Evolutionary conservation across 2,888 invertebrate species (phyloP), one percentile per base, ranked within the genome.

Genomic region (Megastigmus dorsalis): DNA sequence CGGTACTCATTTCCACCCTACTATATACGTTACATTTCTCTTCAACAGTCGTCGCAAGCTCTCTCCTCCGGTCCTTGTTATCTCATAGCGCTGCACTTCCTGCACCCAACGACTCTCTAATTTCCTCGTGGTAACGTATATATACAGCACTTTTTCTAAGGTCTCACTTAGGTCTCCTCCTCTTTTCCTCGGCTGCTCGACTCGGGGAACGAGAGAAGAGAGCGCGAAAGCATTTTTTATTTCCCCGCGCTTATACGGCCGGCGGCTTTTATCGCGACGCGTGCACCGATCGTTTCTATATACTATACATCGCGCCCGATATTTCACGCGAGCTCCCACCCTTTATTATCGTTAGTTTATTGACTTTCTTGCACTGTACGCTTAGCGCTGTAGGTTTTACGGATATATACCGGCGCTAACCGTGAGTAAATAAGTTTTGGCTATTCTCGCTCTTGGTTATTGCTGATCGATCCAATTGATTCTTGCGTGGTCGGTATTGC

Each of bases 71-170:
- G n/a, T n/a, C 28, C 71, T 72, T 52, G 65, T 75, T 66, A 71
- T 71, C 54, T 57, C 63, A 62, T 74, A 55, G 68, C 74, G 67
- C n/a, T n/a, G n/a, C 76, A 45, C 75, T 77, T 77, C 66, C 76
- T 74, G 73, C 63, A 67, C 66, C 76, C 70, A 74, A 62, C 75
- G 77, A 78, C 77, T 77, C 76, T 79, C 78, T 80, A 79, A 80
- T 80, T 79, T 79, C 78, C 76, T n/a, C 77, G 72, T 41, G 23
- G 10, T 18, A n/a, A 23, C 23, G 9, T 9, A 20, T 9, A 23
- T 20, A 10, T 15, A 43, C 28, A 41, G 18, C 60, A 15, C 30
- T 30, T 45, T n/a, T 60, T 28, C 13, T 28, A n/a, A n/a, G n/a
- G n/a, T n/a, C n/a, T n/a, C n/a, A n/a, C n/a, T n/a, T n/a, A n/a